Base-by-base conservation (phyloP, 2,113 vertebrate genomes). In the Terrapene triunguis region DNA sequence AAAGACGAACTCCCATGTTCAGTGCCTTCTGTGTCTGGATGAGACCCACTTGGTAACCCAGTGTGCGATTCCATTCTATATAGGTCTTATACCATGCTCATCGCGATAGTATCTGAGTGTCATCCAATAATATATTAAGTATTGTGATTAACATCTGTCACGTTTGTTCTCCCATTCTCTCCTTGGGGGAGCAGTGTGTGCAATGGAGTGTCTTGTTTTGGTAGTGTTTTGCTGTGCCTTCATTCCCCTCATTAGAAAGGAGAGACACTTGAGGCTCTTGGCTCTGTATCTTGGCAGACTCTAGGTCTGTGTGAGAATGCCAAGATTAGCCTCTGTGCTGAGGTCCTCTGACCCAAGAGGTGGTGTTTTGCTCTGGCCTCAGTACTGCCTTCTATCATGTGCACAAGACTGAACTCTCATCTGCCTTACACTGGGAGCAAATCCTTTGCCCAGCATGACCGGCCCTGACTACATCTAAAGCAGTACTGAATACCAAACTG, bases 341-440 rank as follows among this genome's bases (percentile, higher is more conserved):
- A 94, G 69, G 88, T 89, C 59, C 93, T 96, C 42, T 81, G 94
- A 79, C 54, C 54, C 27, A 90, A 94, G 38, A 57, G 81, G 50
- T 32, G 24, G 81, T 96, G 82, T 57, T 21, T 62, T 87, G 24
- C 44, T 92, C 2, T 53, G 22, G 12, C 72, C 93, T 95, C 24
- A 35, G 35, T 38, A 8, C 6, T 1, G 1, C 5, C 5, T 81
- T 21, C 57, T 48, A 47, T 78, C 7, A 0, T 54, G 42, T 48
- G 11, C 17, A 55, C 48, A 80, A 0, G 4, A 11, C 69, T 86
- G 35, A 85, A 62, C 72, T 97, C 89, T 80, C 17, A 14, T 89
- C 47, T 5, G 84, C 84, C 72, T 91, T 27, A 47, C 55, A 19
- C 48, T 76, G 80, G 88, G 19, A 38, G 51, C 22, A 38, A 79